phyloP scores from a whole-genome alignment of 2,888 invertebrate genomes.

The Ryuthela nishihirai region DNA sequence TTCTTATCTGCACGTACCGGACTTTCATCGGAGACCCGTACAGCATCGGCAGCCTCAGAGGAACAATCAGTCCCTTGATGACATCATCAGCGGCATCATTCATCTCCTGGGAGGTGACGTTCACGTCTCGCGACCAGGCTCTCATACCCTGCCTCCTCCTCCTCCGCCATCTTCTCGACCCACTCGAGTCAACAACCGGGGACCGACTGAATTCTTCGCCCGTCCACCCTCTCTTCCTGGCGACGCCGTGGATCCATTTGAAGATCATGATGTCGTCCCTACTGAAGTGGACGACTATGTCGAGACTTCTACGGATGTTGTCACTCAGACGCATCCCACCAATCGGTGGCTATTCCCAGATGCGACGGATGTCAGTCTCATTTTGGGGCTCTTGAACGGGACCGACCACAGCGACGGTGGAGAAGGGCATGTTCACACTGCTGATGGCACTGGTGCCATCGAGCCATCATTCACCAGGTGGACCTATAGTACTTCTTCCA shows the following conservation, averaged over 20 bases:
- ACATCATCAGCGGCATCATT: conserved; percentile 78
- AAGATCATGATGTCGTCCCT: no score
- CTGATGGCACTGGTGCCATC: no score
- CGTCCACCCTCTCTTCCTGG: no score
- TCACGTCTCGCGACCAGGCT: conserved; percentile 58
- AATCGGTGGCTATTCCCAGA: conserved; percentile 19
- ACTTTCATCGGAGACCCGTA: conserved; percentile 33
- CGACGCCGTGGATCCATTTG: no score
- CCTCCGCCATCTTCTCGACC: conserved; percentile 37
- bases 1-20: conserved; percentile 26
- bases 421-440: no score
- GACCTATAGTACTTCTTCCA: no score
- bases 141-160: conserved; percentile 52
- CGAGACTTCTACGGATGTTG: conserved; percentile 30
- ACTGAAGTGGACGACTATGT: no score
- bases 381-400: conserved; percentile 32
- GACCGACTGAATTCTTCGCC: conserved; percentile 69
- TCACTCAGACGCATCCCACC: conserved; percentile 9
- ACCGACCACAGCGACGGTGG: neutral
- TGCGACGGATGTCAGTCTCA: conserved; percentile 27
- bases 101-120: conserved; percentile 84
- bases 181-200: conserved; percentile 76
- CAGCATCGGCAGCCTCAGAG: conserved; percentile 14
- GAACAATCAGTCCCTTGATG: conserved; percentile 61
- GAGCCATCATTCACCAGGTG: no score